Evolutionary conservation across 2,113 vertebrate genomes (phyloP).

Genomic region (Apistogramma diplotaenia): DNA sequence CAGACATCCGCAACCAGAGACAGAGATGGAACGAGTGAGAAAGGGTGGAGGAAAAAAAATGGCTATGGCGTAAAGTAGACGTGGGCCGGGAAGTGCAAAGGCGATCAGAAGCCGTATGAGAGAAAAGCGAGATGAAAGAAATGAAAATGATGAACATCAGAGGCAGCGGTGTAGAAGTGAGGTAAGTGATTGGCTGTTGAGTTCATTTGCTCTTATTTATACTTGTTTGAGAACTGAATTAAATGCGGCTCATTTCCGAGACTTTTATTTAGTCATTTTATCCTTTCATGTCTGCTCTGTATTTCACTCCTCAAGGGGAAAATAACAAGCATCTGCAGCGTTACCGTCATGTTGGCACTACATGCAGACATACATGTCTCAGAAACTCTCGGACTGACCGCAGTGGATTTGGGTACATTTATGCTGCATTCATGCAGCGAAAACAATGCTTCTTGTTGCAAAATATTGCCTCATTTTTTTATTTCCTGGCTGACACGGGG

Average conservation of each 20-base stretch:
- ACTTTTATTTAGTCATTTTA: slow-evolving; percentile 41
- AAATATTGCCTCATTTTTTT: background rate
- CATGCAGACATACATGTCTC: background rate
- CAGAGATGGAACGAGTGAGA: background rate
- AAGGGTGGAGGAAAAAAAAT: slow-evolving; percentile 4
- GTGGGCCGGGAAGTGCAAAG: slow-evolving; percentile 16
- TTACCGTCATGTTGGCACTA: background rate
- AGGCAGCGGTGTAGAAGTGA: slow-evolving; percentile 28
- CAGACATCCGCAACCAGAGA: slow-evolving; percentile 8
- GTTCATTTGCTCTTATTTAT: slow-evolving; percentile 28
- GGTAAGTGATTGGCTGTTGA: slow-evolving; percentile 47
- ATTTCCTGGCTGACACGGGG: background rate
- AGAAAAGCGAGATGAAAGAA: slow-evolving; percentile 63
- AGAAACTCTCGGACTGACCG: background rate
- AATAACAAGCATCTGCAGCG: background rate
- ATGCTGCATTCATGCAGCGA: background rate
- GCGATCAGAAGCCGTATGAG: slow-evolving; percentile 42
- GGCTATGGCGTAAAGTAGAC: slow-evolving; percentile 26
- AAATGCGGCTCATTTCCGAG: slow-evolving; percentile 36
- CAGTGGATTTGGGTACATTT: background rate
- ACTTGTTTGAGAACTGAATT: slow-evolving; percentile 43
- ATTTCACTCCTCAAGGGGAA: slow-evolving; percentile 1
- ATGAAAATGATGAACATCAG: slow-evolving; percentile 54
- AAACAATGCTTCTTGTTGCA: background rate
- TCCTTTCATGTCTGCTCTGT: slow-evolving; percentile 47